A percentile compares a stretch with the other conserved stretches of the same genome.
These are phyloP conservation scores for Papilio glaucus DNA, from an alignment of 1,140 invertebrate species.

Conservation along the genomic window DNA sequence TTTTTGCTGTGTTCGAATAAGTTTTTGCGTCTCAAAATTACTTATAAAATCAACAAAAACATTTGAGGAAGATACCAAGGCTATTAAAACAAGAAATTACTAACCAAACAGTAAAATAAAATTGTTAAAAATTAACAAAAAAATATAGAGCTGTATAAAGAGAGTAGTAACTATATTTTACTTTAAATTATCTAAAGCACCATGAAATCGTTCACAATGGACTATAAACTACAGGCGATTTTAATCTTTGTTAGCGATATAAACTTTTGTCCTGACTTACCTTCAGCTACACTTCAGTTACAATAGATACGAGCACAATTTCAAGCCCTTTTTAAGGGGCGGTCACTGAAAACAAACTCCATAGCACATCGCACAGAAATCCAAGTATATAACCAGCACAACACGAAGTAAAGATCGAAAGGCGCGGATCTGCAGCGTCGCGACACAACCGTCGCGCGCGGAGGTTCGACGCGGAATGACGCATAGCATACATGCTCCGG, in stretches of 20 bases:
- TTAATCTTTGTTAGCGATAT: constrained; percentile 38
- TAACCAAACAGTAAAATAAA: background rate
- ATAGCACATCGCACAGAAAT: constrained; percentile 73
- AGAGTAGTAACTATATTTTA: background rate
- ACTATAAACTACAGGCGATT: constrained; percentile 48
- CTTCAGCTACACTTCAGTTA: constrained; percentile 54
- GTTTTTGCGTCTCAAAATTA: constrained; percentile 15
- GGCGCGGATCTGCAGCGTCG: constrained; percentile 65
- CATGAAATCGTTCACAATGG: constrained; percentile 46
- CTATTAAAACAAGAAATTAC: constrained; percentile 11
- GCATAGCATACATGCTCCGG: constrained; percentile 36
- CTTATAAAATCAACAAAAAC: constrained; percentile 11
- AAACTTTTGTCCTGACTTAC: constrained; percentile 49
- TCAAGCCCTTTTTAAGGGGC: constrained; percentile 66
- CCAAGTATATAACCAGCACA: constrained; percentile 55
- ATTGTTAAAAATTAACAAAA: background rate
- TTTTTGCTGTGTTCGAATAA: constrained; percentile 7
- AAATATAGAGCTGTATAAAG: background rate
- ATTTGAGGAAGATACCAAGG: constrained; percentile 28
- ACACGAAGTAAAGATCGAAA: constrained; percentile 55
- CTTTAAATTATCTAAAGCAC: constrained; percentile 31
- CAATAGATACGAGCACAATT: constrained; percentile 51
- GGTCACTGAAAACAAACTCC: constrained; percentile 67
- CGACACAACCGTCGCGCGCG: constrained; percentile 72
- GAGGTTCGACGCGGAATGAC: constrained; percentile 73